Percentiles rank a stretch among this genome's conserved stretches.
Evolutionary conservation across 2,888 invertebrate genomes (phyloP).

Genomic region (Drosophila greeni): DNA sequence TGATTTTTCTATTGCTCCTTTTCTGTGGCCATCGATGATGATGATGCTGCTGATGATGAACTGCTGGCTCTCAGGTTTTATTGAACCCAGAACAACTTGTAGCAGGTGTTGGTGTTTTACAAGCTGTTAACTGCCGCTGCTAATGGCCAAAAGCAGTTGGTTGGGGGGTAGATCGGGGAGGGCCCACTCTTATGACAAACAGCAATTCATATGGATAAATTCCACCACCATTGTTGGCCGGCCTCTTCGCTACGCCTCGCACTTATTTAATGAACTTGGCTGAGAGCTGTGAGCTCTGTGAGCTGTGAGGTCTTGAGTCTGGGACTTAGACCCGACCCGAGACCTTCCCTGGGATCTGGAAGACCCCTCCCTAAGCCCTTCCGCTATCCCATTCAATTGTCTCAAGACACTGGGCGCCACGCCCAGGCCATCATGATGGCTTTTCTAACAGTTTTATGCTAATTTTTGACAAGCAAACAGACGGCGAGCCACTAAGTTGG

Average conservation of each 20-base stretch:
- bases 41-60: slow-evolving; percentile 3
- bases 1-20: slow-evolving; percentile 69
- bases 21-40: slow-evolving; percentile 38
- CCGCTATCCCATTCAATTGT: slow-evolving; percentile 54
- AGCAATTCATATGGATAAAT: slow-evolving; percentile 20
- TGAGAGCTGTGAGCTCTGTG: slow-evolving; percentile 20
- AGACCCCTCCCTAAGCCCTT: slow-evolving; percentile 20
- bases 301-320: slow-evolving; percentile 7
- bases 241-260: slow-evolving; percentile 47
- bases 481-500: slow-evolving; percentile 33
- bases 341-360: slow-evolving; percentile 5
- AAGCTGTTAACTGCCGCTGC: slow-evolving; percentile 70
- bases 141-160: slow-evolving; percentile 51
- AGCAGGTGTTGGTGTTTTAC: slow-evolving; percentile 71
- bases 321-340: neutral
- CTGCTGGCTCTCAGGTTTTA: slow-evolving; percentile 60
- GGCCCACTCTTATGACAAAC: slow-evolving; percentile 38
- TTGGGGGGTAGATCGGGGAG: neutral
- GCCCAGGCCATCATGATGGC: slow-evolving; percentile 23
- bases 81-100: slow-evolving; percentile 61
- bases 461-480: slow-evolving; percentile 57
- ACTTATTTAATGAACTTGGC: slow-evolving; percentile 42
- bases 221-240: slow-evolving; percentile 22
- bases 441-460: slow-evolving; percentile 71
- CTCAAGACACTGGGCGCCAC: slow-evolving; percentile 22